Evolutionary conservation across 2,797 vertebrate genomes (phyloP), one percentile per base, ranked within the genome.

Genomic region (Sciurus carolinensis): DNA sequence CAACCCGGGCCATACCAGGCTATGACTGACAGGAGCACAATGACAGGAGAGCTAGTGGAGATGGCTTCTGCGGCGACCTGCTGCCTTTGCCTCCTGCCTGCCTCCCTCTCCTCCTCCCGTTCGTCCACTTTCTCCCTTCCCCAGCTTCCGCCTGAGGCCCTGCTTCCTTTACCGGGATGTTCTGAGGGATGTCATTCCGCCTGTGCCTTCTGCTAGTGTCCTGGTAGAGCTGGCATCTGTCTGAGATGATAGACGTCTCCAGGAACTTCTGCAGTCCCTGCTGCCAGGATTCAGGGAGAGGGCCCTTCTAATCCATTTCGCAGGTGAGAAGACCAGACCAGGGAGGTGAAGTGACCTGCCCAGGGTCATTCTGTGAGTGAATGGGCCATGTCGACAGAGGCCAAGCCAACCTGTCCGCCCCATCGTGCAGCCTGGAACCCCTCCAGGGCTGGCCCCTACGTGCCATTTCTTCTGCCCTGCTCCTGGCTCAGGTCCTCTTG

Each of bases 391-490:
- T 64, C 52, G n/a, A 17, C 54, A n/a, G 20, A 13, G 0, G 28
- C 86, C 30, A 44, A 3, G 52, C 9, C 87, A 3, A 12, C 17
- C 13, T 24, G 66, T 20, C 0, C 0, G 3, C 13, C 22, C 10
- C 4, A 30, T 20, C 0, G 0, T 4, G 1, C 26, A 2, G 4
- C 52, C 62, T 0, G 8, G 11, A 36, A 11, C 3, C 33, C 52
- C 69, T 42, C 11, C 0, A 0, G 33, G 67, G 13, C 12, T 1
- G 24, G n/a, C 1, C 3, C 28, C 44, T 36, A 36, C 14, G 0
- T 0, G 1, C 52, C 57, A 6, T 20, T 79, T 36, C 77, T 36
- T 42, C 13, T 3, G 1, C 28, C 79, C n/a, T 30, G 26, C 17
- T 77, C 64, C n/a, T 36, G 33, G 42, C 30, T 47, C 36, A 0